These are phyloP conservation scores for Miniopterus natalensis DNA, from an alignment of 2,113 vertebrate genomes.

Conservation along the genomic window DNA sequence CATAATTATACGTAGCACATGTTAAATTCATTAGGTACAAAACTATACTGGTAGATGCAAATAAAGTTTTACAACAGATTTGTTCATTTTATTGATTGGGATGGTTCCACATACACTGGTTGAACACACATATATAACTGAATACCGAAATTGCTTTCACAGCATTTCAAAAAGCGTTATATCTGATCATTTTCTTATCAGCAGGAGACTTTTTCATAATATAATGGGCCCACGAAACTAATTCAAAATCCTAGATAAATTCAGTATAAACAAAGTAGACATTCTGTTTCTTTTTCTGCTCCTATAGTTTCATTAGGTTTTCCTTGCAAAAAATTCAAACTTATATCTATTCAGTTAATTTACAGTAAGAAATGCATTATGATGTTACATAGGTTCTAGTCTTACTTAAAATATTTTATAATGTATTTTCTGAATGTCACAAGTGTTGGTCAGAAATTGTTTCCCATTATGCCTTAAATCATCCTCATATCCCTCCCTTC, in stretches of 20 bases:
- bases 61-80: background rate
- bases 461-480: background rate
- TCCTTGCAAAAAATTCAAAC: background rate
- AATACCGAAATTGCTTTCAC: background rate
- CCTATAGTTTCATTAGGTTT: background rate
- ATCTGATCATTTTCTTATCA: slow-evolving; percentile 13
- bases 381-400: background rate
- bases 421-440: background rate
- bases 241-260: background rate
- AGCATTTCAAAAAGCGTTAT: background rate
- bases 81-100: background rate
- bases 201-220: background rate
- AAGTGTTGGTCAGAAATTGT: background rate
- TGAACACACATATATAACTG: background rate
- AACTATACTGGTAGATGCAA: background rate
- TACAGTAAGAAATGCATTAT: background rate
- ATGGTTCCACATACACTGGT: background rate
- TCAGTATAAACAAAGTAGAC: background rate
- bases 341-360: background rate
- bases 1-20: background rate
- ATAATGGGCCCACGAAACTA: background rate
- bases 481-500: background rate
- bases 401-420: background rate
- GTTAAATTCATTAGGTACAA: background rate
- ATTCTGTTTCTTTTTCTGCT: background rate